Evolutionary conservation across 2,888 invertebrate species (phyloP).

Genomic region (Xestobium rufovillosum): DNA sequence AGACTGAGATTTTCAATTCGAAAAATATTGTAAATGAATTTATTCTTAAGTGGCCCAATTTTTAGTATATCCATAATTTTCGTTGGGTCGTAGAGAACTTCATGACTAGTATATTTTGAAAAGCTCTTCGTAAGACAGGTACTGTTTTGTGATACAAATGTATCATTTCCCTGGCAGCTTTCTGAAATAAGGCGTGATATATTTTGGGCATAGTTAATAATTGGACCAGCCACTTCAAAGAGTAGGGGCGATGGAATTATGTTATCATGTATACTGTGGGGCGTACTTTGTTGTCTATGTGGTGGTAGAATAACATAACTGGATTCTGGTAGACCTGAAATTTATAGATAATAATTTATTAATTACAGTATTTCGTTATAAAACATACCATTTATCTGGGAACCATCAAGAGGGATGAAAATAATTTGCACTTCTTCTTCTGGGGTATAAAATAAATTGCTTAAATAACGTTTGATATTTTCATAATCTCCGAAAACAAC

Average conservation of each 20-base stretch:
- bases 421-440: constrained; percentile 15
- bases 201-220: constrained; percentile 30
- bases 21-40: constrained; percentile 37
- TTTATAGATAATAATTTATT: constrained; percentile 1
- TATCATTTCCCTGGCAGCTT: constrained; percentile 33
- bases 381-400: constrained; percentile 18
- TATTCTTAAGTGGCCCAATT: constrained; percentile 32
- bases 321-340: constrained; percentile 35
- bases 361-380: too few species aligned
- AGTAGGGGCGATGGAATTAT: constrained; percentile 34
- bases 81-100: constrained; percentile 8
- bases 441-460: constrained; percentile 7
- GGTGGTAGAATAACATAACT: constrained; percentile 35
- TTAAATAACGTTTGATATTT: constrained; percentile 17
- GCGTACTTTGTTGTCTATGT: constrained; percentile 27
- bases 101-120: constrained; percentile 11
- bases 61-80: constrained; percentile 29
- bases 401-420: constrained; percentile 21
- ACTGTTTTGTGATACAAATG: constrained; percentile 30
- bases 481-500: constrained; percentile 30
- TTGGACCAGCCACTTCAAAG: constrained; percentile 36
- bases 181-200: constrained; percentile 26
- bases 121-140: constrained; percentile 15
- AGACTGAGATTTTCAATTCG: constrained; percentile 25
- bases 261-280: constrained; percentile 24